Evolutionary conservation across 2,888 invertebrate species (phyloP).

Genomic region (Nasonia oneida): DNA sequence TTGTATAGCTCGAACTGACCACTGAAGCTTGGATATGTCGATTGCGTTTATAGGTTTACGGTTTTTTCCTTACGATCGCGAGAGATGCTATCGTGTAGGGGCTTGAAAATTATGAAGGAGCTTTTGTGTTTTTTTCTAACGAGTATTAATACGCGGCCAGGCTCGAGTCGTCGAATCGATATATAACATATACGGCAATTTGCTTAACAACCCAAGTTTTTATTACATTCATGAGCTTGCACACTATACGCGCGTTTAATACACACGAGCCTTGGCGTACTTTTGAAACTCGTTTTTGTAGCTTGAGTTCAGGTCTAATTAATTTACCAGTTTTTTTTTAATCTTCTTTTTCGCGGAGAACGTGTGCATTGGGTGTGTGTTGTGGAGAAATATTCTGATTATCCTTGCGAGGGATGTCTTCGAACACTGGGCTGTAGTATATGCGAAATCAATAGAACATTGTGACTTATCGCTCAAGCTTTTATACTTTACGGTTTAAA

Average conservation of each 20-base stretch:
- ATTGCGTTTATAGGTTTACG: neutral
- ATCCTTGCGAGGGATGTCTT: neutral
- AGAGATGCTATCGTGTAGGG: neutral
- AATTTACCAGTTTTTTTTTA: neutral
- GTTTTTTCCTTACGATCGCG: too few relatives aligned
- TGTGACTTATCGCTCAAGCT: neutral
- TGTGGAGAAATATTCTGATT: neutral
- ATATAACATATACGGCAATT: neutral
- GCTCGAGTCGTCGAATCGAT: neutral
- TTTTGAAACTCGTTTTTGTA: neutral
- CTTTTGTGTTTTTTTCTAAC: neutral
- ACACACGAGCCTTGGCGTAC: neutral
- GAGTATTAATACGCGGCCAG: neutral
- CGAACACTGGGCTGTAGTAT: neutral
- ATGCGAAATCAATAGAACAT: neutral
- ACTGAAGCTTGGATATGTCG: neutral
- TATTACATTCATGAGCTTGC: neutral
- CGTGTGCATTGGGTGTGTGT: neutral
- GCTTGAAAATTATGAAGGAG: neutral
- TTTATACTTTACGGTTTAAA: neutral
- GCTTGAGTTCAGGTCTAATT: neutral
- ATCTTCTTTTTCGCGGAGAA: too few relatives aligned
- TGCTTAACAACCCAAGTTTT: neutral
- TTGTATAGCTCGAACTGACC: neutral
- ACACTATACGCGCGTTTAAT: neutral